These are phyloP conservation scores for Cerceris rybyensis DNA, from an alignment of 2,888 invertebrate species.

Conservation along the genomic window DNA sequence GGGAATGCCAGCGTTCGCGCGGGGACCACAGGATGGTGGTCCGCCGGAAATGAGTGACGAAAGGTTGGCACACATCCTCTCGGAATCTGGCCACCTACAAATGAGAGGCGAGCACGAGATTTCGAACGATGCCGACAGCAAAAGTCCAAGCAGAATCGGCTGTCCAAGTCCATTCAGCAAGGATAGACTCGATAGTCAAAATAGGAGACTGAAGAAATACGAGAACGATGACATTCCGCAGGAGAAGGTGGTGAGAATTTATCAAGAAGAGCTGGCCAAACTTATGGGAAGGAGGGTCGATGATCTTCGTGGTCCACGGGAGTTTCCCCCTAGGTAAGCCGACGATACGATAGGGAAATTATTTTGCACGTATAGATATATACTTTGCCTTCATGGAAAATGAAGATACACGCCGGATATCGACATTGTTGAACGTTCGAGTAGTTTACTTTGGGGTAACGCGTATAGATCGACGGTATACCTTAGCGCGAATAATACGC, in stretches of 20 bases:
- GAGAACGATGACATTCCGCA: slow-evolving; percentile 97
- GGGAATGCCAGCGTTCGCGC: slow-evolving; percentile 89
- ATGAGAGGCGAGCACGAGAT: slow-evolving; percentile 84
- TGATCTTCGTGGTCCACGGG: slow-evolving; percentile 89
- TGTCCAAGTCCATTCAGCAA: slow-evolving; percentile 92
- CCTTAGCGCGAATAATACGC: neutral
- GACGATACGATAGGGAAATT: neutral
- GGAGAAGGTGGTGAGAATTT: slow-evolving; percentile 96
- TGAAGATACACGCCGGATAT: neutral
- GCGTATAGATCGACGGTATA: slow-evolving; percentile 9
- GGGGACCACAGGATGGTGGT: slow-evolving; percentile 84
- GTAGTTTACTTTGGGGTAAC: neutral
- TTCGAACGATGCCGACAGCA: slow-evolving; percentile 88
- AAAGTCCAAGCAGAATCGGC: slow-evolving; percentile 89
- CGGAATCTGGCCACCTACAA: slow-evolving; percentile 95
- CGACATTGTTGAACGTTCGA: neutral
- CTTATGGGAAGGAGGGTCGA: slow-evolving; percentile 92
- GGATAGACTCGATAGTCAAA: slow-evolving; percentile 84
- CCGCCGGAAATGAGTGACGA: slow-evolving; percentile 93
- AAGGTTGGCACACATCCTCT: slow-evolving; percentile 95
- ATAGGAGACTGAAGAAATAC: slow-evolving; percentile 91
- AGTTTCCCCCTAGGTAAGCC: slow-evolving; percentile 90
- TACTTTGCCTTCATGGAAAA: no score
- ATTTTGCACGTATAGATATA: neutral
- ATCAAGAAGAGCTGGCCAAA: slow-evolving; percentile 97